phyloP scores from a whole-genome alignment of 2,888 invertebrate genomes.

The Eulithis testata region DNA sequence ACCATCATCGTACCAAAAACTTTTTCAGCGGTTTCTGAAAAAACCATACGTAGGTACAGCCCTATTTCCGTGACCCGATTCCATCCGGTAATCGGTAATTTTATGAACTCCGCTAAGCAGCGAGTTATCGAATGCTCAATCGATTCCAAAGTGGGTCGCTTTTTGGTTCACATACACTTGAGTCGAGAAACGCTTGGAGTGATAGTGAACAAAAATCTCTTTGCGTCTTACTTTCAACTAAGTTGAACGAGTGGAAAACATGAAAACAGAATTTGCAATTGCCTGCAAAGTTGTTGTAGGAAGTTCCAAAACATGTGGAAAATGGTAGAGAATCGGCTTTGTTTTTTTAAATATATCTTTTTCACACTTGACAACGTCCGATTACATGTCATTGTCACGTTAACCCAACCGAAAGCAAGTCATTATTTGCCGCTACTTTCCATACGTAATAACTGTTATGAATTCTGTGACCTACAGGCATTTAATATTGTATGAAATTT shows the following conservation, averaged over 20 bases:
- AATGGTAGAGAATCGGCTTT: not conserved
- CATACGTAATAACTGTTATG: too few species aligned
- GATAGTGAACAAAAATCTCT: constrained; percentile 12
- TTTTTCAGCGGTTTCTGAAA: not conserved
- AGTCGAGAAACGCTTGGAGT: constrained; percentile 23
- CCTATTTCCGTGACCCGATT: constrained; percentile 34
- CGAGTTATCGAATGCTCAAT: constrained; percentile 42
- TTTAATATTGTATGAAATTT: too few species aligned
- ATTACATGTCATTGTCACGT: too few species aligned
- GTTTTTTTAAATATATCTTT: not conserved
- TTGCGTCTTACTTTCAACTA: constrained; percentile 22
- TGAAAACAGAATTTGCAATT: constrained; percentile 16
- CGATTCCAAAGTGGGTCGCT: constrained; percentile 44
- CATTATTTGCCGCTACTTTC: too few species aligned
- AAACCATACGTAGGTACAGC: constrained; percentile 6
- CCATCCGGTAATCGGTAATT: constrained; percentile 40
- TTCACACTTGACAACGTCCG: too few species aligned
- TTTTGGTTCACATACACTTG: constrained; percentile 25
- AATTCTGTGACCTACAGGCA: too few species aligned
- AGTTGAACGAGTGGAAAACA: constrained; percentile 7
- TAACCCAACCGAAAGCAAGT: too few species aligned
- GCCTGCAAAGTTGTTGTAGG: constrained; percentile 4
- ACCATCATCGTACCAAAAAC: not conserved
- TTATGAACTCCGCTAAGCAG: constrained; percentile 37
- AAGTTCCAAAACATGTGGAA: not conserved